A percentile compares a stretch with the other conserved stretches of the same genome.
These are phyloP conservation scores for Brienomyrus longianalis DNA, from an alignment of 2,113 vertebrate genomes.

Conservation along the genomic window DNA sequence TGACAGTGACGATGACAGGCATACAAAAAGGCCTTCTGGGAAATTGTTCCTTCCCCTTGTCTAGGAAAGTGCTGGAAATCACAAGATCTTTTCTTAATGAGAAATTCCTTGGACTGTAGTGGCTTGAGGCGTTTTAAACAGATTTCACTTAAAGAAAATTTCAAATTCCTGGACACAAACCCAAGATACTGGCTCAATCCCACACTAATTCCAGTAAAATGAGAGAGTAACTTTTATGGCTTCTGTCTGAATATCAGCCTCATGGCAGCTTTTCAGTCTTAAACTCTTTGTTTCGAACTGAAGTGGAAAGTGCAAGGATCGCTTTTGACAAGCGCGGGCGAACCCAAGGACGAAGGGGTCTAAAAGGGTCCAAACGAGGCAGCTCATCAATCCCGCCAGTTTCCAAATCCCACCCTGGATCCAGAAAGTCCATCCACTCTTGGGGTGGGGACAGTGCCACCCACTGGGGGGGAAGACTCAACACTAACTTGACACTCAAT, in stretches of 20 bases:
- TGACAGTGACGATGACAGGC: background rate
- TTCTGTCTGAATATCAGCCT: background rate
- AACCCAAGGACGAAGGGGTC: background rate
- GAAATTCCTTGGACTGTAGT: background rate
- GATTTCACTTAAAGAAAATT: background rate
- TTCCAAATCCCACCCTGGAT: slow-evolving; percentile 2
- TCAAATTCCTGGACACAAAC: background rate
- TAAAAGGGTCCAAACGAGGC: background rate
- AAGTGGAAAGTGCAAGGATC: background rate
- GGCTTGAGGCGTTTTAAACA: background rate
- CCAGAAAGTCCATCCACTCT: background rate
- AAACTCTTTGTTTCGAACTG: background rate
- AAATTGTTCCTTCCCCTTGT: background rate
- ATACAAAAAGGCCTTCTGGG: background rate
- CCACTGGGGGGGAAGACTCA: background rate
- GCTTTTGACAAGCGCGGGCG: background rate
- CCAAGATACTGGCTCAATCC: background rate
- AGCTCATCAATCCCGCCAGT: slow-evolving; percentile 19
- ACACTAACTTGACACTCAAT: background rate
- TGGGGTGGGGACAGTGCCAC: background rate
- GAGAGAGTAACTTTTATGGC: background rate
- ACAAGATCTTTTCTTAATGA: background rate
- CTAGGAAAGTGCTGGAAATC: background rate
- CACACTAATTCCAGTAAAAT: background rate
- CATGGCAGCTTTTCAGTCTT: background rate